phyloP scores from a whole-genome alignment of 2,797 vertebrate species.

The Peromyscus nudipes region DNA sequence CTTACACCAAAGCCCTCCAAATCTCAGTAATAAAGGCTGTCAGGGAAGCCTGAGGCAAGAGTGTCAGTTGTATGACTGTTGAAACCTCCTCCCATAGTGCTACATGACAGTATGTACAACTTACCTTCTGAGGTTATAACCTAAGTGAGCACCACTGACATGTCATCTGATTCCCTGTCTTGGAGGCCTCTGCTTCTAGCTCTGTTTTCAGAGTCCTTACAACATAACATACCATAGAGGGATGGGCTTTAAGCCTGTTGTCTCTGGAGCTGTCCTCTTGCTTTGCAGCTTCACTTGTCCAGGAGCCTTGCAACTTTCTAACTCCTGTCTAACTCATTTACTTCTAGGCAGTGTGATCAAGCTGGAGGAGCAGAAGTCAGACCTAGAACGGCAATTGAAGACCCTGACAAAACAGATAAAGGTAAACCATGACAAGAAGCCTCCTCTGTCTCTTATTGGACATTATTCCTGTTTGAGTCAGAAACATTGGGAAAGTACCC shows the following conservation, averaged over 20 bases:
- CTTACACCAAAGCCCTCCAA: neutral
- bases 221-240: neutral
- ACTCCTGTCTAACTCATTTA: neutral
- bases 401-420: slow-evolving; percentile 94
- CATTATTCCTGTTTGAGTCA: neutral
- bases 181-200: neutral
- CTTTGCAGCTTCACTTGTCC: neutral
- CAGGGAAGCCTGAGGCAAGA: neutral
- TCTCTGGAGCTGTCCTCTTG: neutral
- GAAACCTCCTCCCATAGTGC: neutral
- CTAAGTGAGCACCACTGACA: neutral
- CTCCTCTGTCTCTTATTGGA: neutral
- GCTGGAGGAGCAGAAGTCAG: slow-evolving; percentile 95
- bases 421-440: slow-evolving; percentile 87
- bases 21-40: neutral
- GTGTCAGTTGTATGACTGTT: neutral
- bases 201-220: neutral
- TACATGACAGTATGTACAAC: neutral
- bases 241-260: neutral
- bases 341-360: slow-evolving; percentile 93
- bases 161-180: neutral
- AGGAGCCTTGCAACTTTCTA: neutral
- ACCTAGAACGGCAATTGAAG: slow-evolving; percentile 95
- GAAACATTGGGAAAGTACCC: neutral
- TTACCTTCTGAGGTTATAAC: neutral